Percentiles rank a stretch among this genome's conserved stretches.
Evolutionary conservation across 2,888 invertebrate genomes (phyloP).

Genomic region (Xestia rhomboidea): DNA sequence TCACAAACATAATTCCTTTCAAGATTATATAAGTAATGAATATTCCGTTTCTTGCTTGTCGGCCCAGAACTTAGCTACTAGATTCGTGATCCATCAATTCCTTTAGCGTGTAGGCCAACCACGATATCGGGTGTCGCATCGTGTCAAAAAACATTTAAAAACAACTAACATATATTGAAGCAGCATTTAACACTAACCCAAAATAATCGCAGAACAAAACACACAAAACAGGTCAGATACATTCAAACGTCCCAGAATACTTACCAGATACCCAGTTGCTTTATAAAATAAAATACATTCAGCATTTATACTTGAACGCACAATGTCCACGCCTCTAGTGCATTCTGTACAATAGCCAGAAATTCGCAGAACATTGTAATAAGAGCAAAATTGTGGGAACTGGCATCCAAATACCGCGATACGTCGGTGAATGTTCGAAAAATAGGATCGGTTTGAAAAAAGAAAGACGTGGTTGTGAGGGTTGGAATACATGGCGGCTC

Average conservation of each 20-base stretch:
- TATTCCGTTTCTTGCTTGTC: neutral
- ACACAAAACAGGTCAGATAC: slow-evolving; percentile 24
- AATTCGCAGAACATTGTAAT: slow-evolving; percentile 56
- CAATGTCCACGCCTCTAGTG: slow-evolving; percentile 43
- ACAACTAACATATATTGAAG: too few species aligned
- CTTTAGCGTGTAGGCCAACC: neutral
- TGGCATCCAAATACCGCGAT: slow-evolving; percentile 67
- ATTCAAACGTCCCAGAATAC: slow-evolving; percentile 23
- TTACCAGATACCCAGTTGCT: slow-evolving; percentile 12
- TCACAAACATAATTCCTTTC: neutral
- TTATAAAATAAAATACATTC: slow-evolving; percentile 44
- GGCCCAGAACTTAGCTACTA: neutral
- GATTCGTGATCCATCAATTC: neutral
- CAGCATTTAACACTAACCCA: neutral
- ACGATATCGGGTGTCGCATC: neutral
- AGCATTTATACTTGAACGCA: slow-evolving; percentile 48
- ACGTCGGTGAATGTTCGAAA: slow-evolving; percentile 59
- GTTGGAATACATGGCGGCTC: slow-evolving; percentile 18
- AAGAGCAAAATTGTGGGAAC: slow-evolving; percentile 60
- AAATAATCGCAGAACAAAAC: neutral
- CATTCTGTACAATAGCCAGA: slow-evolving; percentile 40
- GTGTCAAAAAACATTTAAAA: too few species aligned
- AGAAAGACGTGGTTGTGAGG: slow-evolving; percentile 34
- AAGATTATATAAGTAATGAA: neutral
- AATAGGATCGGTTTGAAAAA: slow-evolving; percentile 65